Conservation (phyloP, 1,140 invertebrate genomes). For the Brachionus asplanchnoidis region DNA sequence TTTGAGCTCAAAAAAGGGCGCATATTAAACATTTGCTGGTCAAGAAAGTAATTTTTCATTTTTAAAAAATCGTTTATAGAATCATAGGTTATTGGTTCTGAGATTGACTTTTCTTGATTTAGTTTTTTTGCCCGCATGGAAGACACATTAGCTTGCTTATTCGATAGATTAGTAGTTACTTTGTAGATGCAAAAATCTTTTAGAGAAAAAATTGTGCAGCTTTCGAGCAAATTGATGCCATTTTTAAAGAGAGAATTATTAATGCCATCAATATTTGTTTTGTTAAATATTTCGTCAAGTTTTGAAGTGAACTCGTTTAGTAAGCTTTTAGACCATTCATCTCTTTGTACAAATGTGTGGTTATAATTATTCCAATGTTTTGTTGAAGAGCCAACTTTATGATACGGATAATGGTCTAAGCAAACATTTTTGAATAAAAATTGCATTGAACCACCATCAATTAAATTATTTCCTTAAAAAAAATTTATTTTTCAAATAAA, state of each 20-base stretch:
- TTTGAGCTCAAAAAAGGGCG: slow-evolving; percentile 37
- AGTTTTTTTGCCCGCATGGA: not conserved
- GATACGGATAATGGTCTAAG: slow-evolving; percentile 93
- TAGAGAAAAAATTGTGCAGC: slow-evolving; percentile 16
- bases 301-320: slow-evolving; percentile 48
- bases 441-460: slow-evolving; percentile 87
- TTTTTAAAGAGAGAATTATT: not conserved
- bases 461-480: slow-evolving; percentile 62
- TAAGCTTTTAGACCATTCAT: slow-evolving; percentile 56
- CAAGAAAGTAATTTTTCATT: slow-evolving; percentile 25
- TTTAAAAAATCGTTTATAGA: slow-evolving; percentile 25
- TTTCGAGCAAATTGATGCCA: slow-evolving; percentile 2
- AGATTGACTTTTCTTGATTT: not conserved
- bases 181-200: slow-evolving; percentile 38
- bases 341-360: slow-evolving; percentile 53
- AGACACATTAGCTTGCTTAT: not conserved
- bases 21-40: slow-evolving; percentile 9
- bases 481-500: not conserved
- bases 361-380: slow-evolving; percentile 69
- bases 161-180: slow-evolving; percentile 33
- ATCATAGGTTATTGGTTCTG: not conserved
- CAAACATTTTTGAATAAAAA: slow-evolving; percentile 76
- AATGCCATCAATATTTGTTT: not conserved
- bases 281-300: slow-evolving; percentile 21
- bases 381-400: slow-evolving; percentile 66